Base-by-base conservation (phyloP, 2,797 vertebrate genomes). In the Lagodon rhomboides region DNA sequence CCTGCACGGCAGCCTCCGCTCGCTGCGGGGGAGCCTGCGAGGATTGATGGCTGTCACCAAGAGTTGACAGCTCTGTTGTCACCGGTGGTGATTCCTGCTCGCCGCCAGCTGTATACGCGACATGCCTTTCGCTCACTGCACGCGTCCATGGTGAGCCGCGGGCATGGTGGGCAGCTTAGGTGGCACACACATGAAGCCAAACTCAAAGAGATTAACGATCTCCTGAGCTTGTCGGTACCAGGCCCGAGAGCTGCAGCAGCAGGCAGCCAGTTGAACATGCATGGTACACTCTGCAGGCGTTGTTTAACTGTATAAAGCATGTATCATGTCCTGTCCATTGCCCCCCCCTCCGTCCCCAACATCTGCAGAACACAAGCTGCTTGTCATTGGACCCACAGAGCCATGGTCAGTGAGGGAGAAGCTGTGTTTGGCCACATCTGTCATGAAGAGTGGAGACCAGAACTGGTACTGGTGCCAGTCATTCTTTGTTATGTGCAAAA, bases 381-480 rank as follows among this genome's bases (percentile, higher is more conserved):
- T 97, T 89, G 96, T 96, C 85, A 95, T 96, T 85, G 97, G 97
- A 81, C 98, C 98, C 56, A 96, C 97, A 18, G 98, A 99, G 87
- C 97, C 97, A 20, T 99, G 98, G 98, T 98, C 98, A 54, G 95
- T 98, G 85, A 96, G 97, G 69, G 98, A 99, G 94, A 99, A 99
- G 88, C 94, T 99, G 72, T 99, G 98, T 90, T 94, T 99, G 89
- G 98, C 98, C 51, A 98, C 98, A 61, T 99, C 98, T 61, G 98
- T 99, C 82, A 99, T 99, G 98, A 96, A 97, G 88, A 99, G 98
- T 80, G 98, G 98, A 49, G 97, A 99, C 94, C 98, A 99, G 94
- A 99, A 99, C 93, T 99, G 98, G 98, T 99, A 93, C 43, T 17
- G 7, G 18, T 43, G 8, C 9, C 44, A 59, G 0, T 50, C 1